Conservation (phyloP, 1,140 invertebrate genomes). For the Brachystomella parvula region DNA sequence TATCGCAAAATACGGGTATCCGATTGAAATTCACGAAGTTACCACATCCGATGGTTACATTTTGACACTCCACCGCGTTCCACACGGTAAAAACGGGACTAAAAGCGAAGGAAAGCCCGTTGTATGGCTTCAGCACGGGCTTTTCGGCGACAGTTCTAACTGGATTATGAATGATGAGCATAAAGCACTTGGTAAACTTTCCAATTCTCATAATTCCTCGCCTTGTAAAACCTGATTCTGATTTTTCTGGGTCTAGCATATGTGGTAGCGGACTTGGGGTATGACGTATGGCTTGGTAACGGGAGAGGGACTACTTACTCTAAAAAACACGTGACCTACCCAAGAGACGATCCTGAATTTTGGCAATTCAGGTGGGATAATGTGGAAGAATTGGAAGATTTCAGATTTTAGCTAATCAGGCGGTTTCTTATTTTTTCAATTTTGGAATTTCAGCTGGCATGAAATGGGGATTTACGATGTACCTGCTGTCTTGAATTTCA, state of each 20-base stretch:
- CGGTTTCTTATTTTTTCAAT: background rate
- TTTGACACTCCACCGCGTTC: conserved; percentile 52
- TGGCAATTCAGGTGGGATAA: conserved; percentile 40
- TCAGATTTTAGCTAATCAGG: background rate
- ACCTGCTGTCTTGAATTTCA: conserved; percentile 43
- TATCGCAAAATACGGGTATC: conserved; percentile 16
- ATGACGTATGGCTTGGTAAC: conserved; percentile 62
- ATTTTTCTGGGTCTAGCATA: conserved; percentile 48
- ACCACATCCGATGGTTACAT: conserved; percentile 54
- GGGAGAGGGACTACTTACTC: conserved; percentile 43
- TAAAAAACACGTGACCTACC: conserved; percentile 39
- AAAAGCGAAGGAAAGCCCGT: background rate
- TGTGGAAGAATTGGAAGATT: background rate
- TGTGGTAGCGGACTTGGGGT: conserved; percentile 55
- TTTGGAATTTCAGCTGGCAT: conserved; percentile 31
- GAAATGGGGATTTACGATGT: conserved; percentile 47
- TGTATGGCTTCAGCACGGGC: conserved; percentile 34
- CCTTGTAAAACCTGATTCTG: background rate
- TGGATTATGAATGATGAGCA: conserved; percentile 41
- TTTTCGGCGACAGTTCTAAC: conserved; percentile 40
- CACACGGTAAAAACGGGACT: conserved; percentile 40
- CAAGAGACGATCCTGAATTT: conserved; percentile 36
- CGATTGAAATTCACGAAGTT: conserved; percentile 37
- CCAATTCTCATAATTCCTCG: background rate
- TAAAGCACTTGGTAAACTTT: conserved; percentile 34